phyloP scores from a whole-genome alignment of 2,888 invertebrate species.

The Petrolisthes manimaculis region DNA sequence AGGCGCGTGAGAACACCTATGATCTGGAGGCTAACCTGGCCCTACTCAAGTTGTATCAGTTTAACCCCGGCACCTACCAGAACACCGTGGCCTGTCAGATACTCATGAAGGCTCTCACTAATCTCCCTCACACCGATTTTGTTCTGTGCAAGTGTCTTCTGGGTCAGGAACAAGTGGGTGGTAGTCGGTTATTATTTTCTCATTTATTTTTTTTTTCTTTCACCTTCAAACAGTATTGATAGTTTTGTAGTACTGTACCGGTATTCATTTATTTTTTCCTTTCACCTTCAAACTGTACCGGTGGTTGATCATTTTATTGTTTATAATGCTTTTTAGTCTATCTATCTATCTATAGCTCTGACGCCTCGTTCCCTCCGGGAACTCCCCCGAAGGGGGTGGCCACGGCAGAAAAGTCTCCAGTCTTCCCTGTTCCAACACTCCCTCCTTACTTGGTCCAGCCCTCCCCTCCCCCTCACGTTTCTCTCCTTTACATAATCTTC shows the following conservation, averaged over 20 bases:
- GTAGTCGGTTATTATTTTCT: not conserved
- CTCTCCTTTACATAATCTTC: too few species aligned
- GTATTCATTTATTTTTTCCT: not conserved
- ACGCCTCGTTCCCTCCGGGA: too few species aligned
- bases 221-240: not conserved
- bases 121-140: constrained; percentile 97
- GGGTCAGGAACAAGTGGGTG: constrained; percentile 78
- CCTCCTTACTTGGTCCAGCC: too few species aligned
- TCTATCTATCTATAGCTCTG: too few species aligned
- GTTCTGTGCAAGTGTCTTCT: constrained; percentile 97
- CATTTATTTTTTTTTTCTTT: not conserved
- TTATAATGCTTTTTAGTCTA: too few species aligned
- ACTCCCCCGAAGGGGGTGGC: too few species aligned
- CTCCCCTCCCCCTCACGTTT: too few species aligned
- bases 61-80: constrained; percentile 90
- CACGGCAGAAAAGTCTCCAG: too few species aligned
- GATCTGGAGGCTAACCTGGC: constrained; percentile 97
- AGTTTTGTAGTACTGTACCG: not conserved
- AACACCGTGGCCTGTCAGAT: constrained; percentile 88
- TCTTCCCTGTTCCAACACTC: too few species aligned
- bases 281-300: not conserved
- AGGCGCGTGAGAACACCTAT: constrained; percentile 92
- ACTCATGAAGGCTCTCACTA: constrained; percentile 93
- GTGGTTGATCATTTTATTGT: not conserved
- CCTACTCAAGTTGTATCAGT: constrained; percentile 95